Conservation (phyloP, 2,797 vertebrate species). For the Crocidura indochinensis region DNA sequence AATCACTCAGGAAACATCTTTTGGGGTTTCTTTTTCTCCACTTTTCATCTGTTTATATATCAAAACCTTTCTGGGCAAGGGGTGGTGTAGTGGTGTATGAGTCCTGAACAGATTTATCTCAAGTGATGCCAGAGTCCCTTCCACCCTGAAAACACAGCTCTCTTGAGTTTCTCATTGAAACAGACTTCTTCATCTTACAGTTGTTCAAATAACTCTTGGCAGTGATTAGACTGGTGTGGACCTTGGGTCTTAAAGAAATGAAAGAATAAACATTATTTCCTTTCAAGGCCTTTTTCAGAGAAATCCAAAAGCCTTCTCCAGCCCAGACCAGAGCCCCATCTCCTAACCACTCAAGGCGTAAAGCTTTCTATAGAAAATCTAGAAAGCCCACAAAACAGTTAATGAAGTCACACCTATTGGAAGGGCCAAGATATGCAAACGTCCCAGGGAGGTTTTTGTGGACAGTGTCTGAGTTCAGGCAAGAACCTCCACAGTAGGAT, state of each 20-base stretch:
- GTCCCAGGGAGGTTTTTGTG: neutral
- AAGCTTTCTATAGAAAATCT: neutral
- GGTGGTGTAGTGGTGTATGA: neutral
- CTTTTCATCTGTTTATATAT: conserved; percentile 7
- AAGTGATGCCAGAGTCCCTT: neutral
- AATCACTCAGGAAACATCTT: conserved; percentile 12
- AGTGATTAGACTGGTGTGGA: neutral
- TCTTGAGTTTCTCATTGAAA: neutral
- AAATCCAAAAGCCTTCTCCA: neutral
- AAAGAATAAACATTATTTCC: neutral
- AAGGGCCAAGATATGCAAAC: neutral
- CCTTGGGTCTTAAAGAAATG: neutral
- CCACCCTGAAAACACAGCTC: neutral
- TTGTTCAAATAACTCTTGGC: neutral
- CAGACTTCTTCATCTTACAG: neutral
- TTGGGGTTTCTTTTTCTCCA: neutral
- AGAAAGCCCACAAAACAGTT: accelerated
- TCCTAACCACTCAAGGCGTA: neutral
- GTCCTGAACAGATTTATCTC: neutral
- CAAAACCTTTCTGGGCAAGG: conserved; percentile 14
- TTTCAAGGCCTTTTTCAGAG: neutral
- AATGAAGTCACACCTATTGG: neutral
- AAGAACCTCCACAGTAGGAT: neutral
- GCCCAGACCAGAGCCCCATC: accelerated
- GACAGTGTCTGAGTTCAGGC: neutral